A percentile compares a stretch with the other conserved stretches of the same genome.
Conservation (phyloP, 2,113 vertebrate species). For the Cryptomyrus ogoouensis region DNA sequence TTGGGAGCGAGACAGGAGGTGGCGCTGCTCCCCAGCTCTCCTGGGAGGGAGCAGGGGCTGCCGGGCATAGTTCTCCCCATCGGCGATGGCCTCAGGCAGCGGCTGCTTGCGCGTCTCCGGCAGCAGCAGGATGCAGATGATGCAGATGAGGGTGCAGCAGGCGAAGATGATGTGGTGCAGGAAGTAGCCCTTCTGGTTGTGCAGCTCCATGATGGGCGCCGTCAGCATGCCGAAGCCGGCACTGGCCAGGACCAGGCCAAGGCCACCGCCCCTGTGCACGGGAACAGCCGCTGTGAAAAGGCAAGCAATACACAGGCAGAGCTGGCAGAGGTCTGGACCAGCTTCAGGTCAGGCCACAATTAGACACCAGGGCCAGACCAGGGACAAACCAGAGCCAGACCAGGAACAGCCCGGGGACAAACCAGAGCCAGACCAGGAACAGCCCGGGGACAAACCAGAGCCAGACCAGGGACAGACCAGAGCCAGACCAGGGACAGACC, state of each 20-base stretch:
- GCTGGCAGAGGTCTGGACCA: not conserved
- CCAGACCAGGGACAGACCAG: no score
- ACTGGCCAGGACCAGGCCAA: constrained; percentile 88
- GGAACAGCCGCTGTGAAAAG: constrained; percentile 18
- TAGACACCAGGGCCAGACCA: not conserved
- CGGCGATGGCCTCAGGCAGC: constrained; percentile 81
- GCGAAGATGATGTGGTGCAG: constrained; percentile 97
- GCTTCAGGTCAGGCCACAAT: no score
- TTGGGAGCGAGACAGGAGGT: constrained; percentile 73
- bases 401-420: not conserved
- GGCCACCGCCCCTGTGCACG: constrained; percentile 73
- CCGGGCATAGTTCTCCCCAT: constrained; percentile 81
- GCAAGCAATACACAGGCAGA: not conserved
- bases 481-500: no score
- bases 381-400: no score
- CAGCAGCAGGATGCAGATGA: constrained; percentile 94
- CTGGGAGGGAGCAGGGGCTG: constrained; percentile 75
- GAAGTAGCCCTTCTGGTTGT: constrained; percentile 98
- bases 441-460: not conserved
- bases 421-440: no score
- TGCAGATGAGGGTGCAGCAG: constrained; percentile 97
- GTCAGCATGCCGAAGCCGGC: constrained; percentile 93
- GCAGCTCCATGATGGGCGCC: constrained; percentile 93
- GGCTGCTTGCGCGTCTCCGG: constrained; percentile 83
- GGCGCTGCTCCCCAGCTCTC: constrained; percentile 76